Conservation (phyloP, 2,888 invertebrate species). For the Cerastis leucographa region DNA sequence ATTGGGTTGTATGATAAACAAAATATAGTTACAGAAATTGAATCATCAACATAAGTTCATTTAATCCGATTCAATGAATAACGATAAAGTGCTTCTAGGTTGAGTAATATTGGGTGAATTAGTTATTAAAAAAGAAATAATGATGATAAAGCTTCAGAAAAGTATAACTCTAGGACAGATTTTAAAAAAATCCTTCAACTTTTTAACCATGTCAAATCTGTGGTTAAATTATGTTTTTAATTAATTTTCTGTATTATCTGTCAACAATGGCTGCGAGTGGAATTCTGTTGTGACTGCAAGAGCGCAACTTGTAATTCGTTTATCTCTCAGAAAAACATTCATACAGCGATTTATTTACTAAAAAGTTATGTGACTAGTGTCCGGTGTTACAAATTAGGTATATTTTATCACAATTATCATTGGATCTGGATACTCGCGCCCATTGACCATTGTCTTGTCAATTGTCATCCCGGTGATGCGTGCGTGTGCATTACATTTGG, state of each 20-base stretch:
- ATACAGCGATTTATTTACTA: constrained; percentile 31
- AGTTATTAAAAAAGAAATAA: neutral
- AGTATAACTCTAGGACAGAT: neutral
- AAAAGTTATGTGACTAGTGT: constrained; percentile 58
- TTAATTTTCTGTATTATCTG: constrained; percentile 58
- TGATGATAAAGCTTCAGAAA: no score
- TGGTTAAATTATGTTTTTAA: constrained; percentile 17
- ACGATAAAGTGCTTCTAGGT: no score
- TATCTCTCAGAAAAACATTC: constrained; percentile 27
- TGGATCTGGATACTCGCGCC: constrained; percentile 42
- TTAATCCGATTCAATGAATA: no score
- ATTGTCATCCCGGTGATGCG: constrained; percentile 77
- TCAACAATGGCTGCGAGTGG: constrained; percentile 65
- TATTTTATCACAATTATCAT: constrained; percentile 25
- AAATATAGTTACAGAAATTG: no score
- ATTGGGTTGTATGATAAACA: no score
- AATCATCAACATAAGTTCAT: no score
- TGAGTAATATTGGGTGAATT: neutral
- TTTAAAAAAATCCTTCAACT: neutral
- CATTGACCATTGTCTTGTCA: constrained; percentile 69
- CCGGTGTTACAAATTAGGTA: constrained; percentile 54
- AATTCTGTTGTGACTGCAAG: constrained; percentile 62
- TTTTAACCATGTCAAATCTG: neutral
- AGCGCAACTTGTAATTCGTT: constrained; percentile 30
- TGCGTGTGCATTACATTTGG: constrained; percentile 78